These are phyloP conservation scores for Incurvaria masculella DNA, from an alignment of 2,888 invertebrate genomes.

Conservation along the genomic window DNA sequence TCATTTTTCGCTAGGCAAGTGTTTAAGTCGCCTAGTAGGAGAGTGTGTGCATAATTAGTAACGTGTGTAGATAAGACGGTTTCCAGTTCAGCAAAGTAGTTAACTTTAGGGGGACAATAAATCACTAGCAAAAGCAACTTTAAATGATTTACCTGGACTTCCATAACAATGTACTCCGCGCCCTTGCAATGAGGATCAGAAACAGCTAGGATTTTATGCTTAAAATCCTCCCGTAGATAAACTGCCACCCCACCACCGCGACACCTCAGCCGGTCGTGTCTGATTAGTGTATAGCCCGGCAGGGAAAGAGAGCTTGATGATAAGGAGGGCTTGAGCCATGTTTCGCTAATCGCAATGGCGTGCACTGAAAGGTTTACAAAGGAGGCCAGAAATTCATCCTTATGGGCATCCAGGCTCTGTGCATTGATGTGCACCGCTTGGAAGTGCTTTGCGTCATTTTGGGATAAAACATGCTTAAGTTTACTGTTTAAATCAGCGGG, in stretches of 20 bases:
- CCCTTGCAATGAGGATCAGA: constrained; percentile 1
- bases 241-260: constrained; percentile 8
- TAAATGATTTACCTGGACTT: constrained; percentile 3
- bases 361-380: constrained; percentile 4
- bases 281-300: constrained; percentile 2
- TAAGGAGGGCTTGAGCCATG: constrained; percentile 9
- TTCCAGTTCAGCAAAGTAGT: constrained; percentile 10
- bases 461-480: background rate
- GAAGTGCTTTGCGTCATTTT: background rate
- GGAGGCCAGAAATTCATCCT: constrained; percentile 1
- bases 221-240: constrained; percentile 5
- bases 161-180: constrained; percentile 7
- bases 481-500: background rate
- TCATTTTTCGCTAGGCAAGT: background rate
- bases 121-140: constrained; percentile 8
- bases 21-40: background rate
- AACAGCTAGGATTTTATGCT: background rate
- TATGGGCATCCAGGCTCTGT: constrained; percentile 6
- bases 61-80: background rate
- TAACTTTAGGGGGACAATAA: constrained; percentile 7
- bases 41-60: background rate
- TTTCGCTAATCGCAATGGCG: constrained; percentile 7
- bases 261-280: constrained; percentile 4
- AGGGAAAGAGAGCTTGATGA: background rate
- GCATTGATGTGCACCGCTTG: constrained; percentile 6